Evolutionary conservation across 2,888 invertebrate species (phyloP), one percentile per base, ranked within the genome.

Genomic region (Pandemis heparana): DNA sequence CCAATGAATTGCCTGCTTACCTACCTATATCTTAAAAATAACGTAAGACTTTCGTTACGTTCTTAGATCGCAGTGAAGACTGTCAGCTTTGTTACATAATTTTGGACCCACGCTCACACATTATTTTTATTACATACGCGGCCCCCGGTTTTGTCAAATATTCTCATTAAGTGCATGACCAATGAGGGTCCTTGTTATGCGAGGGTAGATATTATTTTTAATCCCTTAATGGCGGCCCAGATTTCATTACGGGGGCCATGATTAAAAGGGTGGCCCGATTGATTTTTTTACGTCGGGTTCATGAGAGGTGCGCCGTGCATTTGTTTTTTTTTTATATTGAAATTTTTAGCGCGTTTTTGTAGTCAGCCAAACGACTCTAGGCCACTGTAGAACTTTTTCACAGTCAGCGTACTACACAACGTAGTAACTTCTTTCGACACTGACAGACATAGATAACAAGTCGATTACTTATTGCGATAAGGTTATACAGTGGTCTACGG

Each of bases 141-240:
- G 56, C 63, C 73, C 73, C 56, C 38, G 62, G 62, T 67, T 56
- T 68, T 73, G 73, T 73, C 73, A 73, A 72, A 72, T 73, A 68
- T 68, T 73, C 85, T 89, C 91, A 90, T 91, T 90, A 89, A 80
- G 79, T 77, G 80, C 75, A 73, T 78, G 83, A 79, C 91, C 87
- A 89, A 89, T 88, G 79, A 83, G 78, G 78, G 80, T 86, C 85
- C 89, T 78, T 80, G 82, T 79, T 78, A 80, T 77, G 76, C 75
- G 78, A 80, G 87, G 89, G 86, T 82, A 87, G 91, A 92, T 93
- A 94, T 94, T 93, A 93, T 93, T 94, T 94, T 94, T 94, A 94
- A 94, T 94, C 94, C 92, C 91, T 90, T 94, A 92, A 94, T 94
- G 93, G 92, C 90, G 87, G 87, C 86, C 89, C 91, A 93, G 93